Base-by-base conservation (phyloP, 2,888 invertebrate genomes). In the Keiferia lycopersicella region DNA sequence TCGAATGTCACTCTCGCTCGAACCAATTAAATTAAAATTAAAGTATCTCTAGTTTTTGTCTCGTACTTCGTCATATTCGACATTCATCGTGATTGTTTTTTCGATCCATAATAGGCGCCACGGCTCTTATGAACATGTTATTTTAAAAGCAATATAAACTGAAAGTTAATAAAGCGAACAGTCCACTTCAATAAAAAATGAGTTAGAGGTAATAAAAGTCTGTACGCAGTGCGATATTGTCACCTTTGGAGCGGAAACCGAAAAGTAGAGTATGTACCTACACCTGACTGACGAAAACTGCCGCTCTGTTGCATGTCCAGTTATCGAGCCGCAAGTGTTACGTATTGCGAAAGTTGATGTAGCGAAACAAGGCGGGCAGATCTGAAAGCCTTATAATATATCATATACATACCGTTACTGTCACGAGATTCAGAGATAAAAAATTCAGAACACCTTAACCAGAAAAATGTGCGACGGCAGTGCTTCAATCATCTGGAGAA, bases 1-100 rank as follows among this genome's bases (percentile, higher is more conserved):
- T 86, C 86, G 86, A 91, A 86, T 90, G 88, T 87, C 87, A 87
- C 87, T 89, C 84, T 87, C 84, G 86, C 80, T 76, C 76, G 82
- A 78, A 84, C 81, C 83, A 85, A 84, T 84, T 86, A 83, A 86
- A 83, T 81, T 82, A 79, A 84, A 85, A 84, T 82, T 81, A 82
- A 83, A 80, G 78, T 81, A 81, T 81, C 73, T 76, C 77, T 79
- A 63, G 73, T 76, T 81, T 83, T 83, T 81, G 78, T 81, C 69
- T 74, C 71, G 70, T 70, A 73, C 70, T 30, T 71, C 73, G 69
- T 71, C 69, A 64, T 56, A 50, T 65, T 68, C 63, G 51, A 70
- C 69, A 73, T 62, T 66, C 51, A 16, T 61, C 59, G 63, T 62
- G 26, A 62, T 69, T 64, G 50, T 63, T 66, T 65, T 69, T 67